phyloP scores from a whole-genome alignment of 2,888 invertebrate genomes.

The Agonum fuliginosum region DNA sequence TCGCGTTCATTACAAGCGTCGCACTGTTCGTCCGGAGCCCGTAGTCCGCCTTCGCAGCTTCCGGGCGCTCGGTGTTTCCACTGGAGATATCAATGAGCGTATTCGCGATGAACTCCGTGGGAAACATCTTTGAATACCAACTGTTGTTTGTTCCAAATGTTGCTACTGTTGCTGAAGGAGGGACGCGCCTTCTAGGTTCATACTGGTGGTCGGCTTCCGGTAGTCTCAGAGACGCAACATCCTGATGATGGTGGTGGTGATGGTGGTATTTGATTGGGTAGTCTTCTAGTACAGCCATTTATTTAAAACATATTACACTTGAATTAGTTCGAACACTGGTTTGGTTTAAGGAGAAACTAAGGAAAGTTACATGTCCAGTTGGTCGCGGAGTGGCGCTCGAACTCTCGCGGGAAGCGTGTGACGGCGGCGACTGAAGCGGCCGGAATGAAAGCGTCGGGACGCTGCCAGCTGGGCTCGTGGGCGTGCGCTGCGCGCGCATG shows the following conservation, averaged over 20 bases:
- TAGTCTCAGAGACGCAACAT: slow-evolving; percentile 73
- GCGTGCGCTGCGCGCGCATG: slow-evolving; percentile 48
- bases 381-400: slow-evolving; percentile 23
- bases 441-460: slow-evolving; percentile 65
- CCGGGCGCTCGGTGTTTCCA: slow-evolving; percentile 48
- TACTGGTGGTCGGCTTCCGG: slow-evolving; percentile 73
- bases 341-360: neutral
- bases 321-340: neutral
- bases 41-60: slow-evolving; percentile 59
- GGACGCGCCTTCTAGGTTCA: slow-evolving; percentile 67
- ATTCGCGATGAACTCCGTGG: slow-evolving; percentile 72
- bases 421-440: slow-evolving; percentile 33
- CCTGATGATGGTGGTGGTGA: slow-evolving; percentile 66
- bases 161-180: slow-evolving; percentile 20
- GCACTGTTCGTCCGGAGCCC: slow-evolving; percentile 68
- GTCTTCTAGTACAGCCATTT: slow-evolving; percentile 67
- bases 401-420: slow-evolving; percentile 39
- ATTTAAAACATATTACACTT: slow-evolving; percentile 29
- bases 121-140: slow-evolving; percentile 61
- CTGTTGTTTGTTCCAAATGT: slow-evolving; percentile 3
- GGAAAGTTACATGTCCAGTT: slow-evolving; percentile 24
- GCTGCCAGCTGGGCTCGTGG: slow-evolving; percentile 62
- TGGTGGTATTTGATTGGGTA: slow-evolving; percentile 68
- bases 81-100: slow-evolving; percentile 72
- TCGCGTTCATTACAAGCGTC: slow-evolving; percentile 68